Evolutionary conservation across 1,140 invertebrate genomes (phyloP).

Genomic region (Myzus persicae): DNA sequence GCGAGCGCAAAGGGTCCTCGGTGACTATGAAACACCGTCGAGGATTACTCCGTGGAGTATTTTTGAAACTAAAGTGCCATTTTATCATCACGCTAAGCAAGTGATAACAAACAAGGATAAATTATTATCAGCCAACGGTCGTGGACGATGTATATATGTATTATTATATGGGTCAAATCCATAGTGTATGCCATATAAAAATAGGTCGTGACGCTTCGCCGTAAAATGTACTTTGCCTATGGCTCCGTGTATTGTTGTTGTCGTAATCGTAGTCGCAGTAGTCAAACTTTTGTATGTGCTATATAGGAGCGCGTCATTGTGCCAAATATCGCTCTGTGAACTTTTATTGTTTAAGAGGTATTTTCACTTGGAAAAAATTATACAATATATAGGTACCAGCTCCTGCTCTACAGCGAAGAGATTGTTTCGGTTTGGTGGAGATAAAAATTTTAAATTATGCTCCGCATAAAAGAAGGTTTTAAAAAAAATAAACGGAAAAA

Average conservation of each 20-base stretch:
- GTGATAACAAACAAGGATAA: slow-evolving; percentile 42
- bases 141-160: too few relatives aligned
- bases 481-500: background rate
- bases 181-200: background rate
- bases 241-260: too few relatives aligned
- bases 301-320: too few relatives aligned
- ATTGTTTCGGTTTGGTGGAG: too few relatives aligned
- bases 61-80: slow-evolving; percentile 23
- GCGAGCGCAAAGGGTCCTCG: background rate
- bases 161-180: background rate
- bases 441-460: background rate
- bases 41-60: slow-evolving; percentile 43
- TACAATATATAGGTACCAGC: too few relatives aligned
- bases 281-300: too few relatives aligned
- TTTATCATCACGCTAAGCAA: slow-evolving; percentile 22
- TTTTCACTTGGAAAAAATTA: too few relatives aligned
- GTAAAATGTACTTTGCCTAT: too few relatives aligned
- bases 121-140: background rate
- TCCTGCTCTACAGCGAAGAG: too few relatives aligned
- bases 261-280: background rate
- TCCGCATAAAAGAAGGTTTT: background rate
- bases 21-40: background rate
- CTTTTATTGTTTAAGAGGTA: too few relatives aligned
- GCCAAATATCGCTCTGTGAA: too few relatives aligned
- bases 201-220: too few relatives aligned